phyloP scores from a whole-genome alignment of 2,888 invertebrate species.

The Callinectes sapidus region DNA sequence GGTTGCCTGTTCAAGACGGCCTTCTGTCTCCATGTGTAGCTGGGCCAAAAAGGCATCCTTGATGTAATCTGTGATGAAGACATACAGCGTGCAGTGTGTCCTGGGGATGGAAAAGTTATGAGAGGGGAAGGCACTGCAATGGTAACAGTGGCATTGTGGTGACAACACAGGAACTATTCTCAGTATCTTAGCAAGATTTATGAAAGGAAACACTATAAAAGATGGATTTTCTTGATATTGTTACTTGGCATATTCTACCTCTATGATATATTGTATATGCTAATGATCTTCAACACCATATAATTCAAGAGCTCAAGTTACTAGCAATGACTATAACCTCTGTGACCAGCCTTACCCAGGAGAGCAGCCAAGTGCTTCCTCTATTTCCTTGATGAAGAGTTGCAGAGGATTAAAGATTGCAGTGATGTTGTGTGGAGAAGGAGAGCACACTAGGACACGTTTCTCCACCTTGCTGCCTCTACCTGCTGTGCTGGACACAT shows the following conservation, averaged over 20 bases:
- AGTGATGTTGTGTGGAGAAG: slow-evolving; percentile 85
- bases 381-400: slow-evolving; percentile 89
- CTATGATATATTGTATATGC: background rate
- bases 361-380: slow-evolving; percentile 80
- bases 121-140: background rate
- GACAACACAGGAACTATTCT: background rate
- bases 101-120: slow-evolving; percentile 42
- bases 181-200: background rate
- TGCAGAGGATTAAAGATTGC: slow-evolving; percentile 89
- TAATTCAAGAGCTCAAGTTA: background rate
- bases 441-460: slow-evolving; percentile 82
- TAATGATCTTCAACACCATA: background rate
- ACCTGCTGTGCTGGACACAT: slow-evolving; percentile 37
- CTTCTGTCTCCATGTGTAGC: slow-evolving; percentile 82
- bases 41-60: slow-evolving; percentile 90
- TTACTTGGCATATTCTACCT: background rate
- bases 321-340: background rate
- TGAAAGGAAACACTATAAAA: background rate
- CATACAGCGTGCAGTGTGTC: slow-evolving; percentile 85
- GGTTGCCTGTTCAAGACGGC: slow-evolving; percentile 83
- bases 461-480: slow-evolving; percentile 3
- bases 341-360: slow-evolving; percentile 73
- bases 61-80: slow-evolving; percentile 90
- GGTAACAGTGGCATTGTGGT: background rate
- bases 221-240: background rate